phyloP scores from a whole-genome alignment of 2,888 invertebrate genomes.

The Oegoconia quadripuncta region DNA sequence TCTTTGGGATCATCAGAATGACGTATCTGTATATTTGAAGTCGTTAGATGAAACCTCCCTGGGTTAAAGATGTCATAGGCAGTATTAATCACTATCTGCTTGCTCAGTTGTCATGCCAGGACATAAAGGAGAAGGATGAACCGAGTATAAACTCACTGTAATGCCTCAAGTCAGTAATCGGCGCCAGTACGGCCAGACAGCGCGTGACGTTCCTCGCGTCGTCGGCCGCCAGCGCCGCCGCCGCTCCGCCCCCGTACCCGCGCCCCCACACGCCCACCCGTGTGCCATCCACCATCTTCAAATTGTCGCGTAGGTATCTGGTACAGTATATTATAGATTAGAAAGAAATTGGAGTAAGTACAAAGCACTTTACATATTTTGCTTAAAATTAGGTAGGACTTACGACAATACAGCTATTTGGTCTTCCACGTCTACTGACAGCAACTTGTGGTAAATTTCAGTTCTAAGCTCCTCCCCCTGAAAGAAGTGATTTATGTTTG shows the following conservation, averaged over 20 bases:
- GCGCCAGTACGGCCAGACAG: constrained; percentile 89
- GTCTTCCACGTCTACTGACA: constrained; percentile 88
- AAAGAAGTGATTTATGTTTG: constrained; percentile 18
- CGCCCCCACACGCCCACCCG: constrained; percentile 91
- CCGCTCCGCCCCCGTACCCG: constrained; percentile 93
- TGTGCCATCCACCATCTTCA: constrained; percentile 89
- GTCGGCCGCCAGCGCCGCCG: constrained; percentile 88
- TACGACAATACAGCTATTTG: constrained; percentile 84
- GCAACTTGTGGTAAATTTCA: constrained; percentile 85
- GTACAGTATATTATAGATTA: neutral
- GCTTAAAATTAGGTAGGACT: constrained; percentile 36
- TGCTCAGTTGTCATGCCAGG: no score
- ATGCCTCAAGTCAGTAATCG: constrained; percentile 87
- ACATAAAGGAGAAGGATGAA: no score
- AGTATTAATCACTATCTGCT: no score
- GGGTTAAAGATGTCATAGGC: no score
- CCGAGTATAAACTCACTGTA: constrained; percentile 79
- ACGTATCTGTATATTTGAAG: no score
- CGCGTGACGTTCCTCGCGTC: constrained; percentile 86
- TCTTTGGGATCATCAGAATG: no score
- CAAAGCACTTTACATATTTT: neutral
- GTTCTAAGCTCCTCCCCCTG: constrained; percentile 87
- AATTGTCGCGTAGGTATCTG: constrained; percentile 79
- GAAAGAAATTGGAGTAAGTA: neutral
- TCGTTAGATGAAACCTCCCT: no score